A percentile compares a stretch with the other conserved stretches of the same genome.
Conservation (phyloP, 2,888 invertebrate genomes). For the Palloptera scutellata region DNA sequence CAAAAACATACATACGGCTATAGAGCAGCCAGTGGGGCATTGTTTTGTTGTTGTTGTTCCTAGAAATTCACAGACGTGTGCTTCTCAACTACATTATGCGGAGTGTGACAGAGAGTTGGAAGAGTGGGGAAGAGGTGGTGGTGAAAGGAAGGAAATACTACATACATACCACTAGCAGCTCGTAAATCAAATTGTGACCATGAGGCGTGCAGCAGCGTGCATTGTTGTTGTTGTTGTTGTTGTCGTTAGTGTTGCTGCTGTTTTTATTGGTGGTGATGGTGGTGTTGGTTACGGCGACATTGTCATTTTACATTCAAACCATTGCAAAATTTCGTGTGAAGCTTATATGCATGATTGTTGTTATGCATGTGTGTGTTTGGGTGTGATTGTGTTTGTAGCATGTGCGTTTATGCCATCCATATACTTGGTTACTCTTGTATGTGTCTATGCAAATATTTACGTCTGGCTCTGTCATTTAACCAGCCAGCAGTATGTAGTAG, state of each 20-base stretch:
- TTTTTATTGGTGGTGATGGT: slow-evolving; percentile 11
- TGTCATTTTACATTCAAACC: not conserved
- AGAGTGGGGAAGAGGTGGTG: too few species aligned
- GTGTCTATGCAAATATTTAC: slow-evolving; percentile 64
- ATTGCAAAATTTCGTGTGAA: not conserved
- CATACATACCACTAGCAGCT: too few species aligned
- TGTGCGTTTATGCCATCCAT: slow-evolving; percentile 13
- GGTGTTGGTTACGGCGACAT: not conserved
- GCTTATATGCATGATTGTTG: too few species aligned
- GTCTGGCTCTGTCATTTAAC: slow-evolving; percentile 62
- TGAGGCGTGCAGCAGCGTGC: not conserved
- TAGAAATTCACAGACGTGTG: too few species aligned
- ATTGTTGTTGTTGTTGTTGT: slow-evolving; percentile 15
- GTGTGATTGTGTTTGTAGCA: slow-evolving; percentile 16
- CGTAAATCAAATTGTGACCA: too few species aligned
- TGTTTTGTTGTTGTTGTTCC: too few species aligned
- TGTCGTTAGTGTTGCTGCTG: slow-evolving; percentile 13
- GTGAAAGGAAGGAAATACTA: too few species aligned
- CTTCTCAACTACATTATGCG: too few species aligned
- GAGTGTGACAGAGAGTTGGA: too few species aligned
- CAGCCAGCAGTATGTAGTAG: slow-evolving; percentile 34
- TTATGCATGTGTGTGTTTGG: slow-evolving; percentile 19
- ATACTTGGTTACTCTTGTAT: slow-evolving; percentile 35
- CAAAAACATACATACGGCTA: too few species aligned
- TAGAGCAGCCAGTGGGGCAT: too few species aligned